Base-by-base conservation (phyloP, 1,140 invertebrate species). In the Sycophaga agraensis region DNA sequence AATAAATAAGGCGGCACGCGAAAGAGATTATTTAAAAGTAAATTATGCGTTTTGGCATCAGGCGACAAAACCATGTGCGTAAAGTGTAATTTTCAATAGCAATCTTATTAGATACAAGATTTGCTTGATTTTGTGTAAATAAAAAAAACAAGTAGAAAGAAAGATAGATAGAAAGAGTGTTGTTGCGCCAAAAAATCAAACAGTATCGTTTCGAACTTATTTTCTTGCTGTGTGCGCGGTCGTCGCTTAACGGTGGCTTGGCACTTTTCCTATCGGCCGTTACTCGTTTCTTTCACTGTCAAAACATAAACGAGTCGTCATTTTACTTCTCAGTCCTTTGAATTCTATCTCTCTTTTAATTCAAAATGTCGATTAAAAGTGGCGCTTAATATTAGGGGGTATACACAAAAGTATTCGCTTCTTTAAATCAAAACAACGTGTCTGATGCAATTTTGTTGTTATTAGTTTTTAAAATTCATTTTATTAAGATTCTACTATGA, bases 131-230 rank as follows among this genome's bases (percentile, higher is more conserved):
- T 45, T 28, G 12, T 34, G 14, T 45, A 16, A 34, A 11, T 17
- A 26, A n/a, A n/a, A n/a, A n/a, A n/a, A n/a, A n/a, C n/a, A 14
- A 57, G 14, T 34, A 39, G 19, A 35, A 5, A 24, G 24, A n/a
- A 26, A 59, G 46, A 28, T 14, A 48, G 21, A 46, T 21, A 21
- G 48, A 48, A 16, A 58, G 19, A 48, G 51, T 43, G 35, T 42
- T 55, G 50, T n/a, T 35, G 17, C 21, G 39, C 40, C 39, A 56
- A 40, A 62, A 48, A 63, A 58, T 46, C 66, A 67, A 67, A 65
- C 61, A 40, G 46, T 62, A 53, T 64, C 61, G 63, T 67, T 64
- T 71, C 59, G 57, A 68, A 70, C 68, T 70, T 68, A 70, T 70
- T 71, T 68, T 67, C 65, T 66, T 66, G 70, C 63, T 53, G 57